phyloP scores from a whole-genome alignment of 2,113 vertebrate genomes.

The Monopterus albus region DNA sequence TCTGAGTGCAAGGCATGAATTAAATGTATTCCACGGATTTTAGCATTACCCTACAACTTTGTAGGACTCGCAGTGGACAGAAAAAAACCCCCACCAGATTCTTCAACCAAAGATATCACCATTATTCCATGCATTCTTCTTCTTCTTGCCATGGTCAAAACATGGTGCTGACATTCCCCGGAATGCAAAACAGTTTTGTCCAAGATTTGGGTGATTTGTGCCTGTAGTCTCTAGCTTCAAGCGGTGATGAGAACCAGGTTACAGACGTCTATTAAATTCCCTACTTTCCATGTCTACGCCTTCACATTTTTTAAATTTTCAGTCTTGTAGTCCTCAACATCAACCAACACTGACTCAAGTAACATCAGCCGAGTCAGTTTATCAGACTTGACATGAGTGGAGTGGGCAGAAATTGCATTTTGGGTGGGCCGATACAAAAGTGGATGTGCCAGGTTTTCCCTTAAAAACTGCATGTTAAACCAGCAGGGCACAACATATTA shows the following conservation, averaged over 20 bases:
- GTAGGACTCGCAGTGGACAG: not conserved
- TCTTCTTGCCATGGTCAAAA: conserved; percentile 18
- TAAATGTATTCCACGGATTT: not conserved
- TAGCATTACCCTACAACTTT: not conserved
- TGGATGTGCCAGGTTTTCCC: no score
- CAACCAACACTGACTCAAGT: not conserved
- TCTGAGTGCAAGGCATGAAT: conserved; percentile 13
- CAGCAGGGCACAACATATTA: no score
- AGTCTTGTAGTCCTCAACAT: not conserved
- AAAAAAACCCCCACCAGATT: no score
- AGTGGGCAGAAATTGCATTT: no score
- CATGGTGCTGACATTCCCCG: conserved; percentile 9
- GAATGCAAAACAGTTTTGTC: conserved; percentile 11
- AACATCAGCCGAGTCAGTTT: not conserved
- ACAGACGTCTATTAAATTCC: not conserved
- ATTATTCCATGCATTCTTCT: conserved; percentile 10
- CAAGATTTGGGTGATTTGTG: not conserved
- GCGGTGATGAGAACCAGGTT: conserved; percentile 14
- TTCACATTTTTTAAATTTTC: not conserved
- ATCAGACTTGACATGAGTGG: no score
- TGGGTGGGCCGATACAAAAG: no score
- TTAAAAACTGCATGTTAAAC: no score
- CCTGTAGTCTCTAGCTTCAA: conserved; percentile 11
- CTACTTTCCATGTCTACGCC: no score
- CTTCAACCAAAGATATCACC: conserved; percentile 5